A percentile compares a stretch with the other conserved stretches of the same genome.
These are phyloP conservation scores for Actenoides lindsayi DNA, from an alignment of 2,113 vertebrate genomes.

Conservation along the genomic window DNA sequence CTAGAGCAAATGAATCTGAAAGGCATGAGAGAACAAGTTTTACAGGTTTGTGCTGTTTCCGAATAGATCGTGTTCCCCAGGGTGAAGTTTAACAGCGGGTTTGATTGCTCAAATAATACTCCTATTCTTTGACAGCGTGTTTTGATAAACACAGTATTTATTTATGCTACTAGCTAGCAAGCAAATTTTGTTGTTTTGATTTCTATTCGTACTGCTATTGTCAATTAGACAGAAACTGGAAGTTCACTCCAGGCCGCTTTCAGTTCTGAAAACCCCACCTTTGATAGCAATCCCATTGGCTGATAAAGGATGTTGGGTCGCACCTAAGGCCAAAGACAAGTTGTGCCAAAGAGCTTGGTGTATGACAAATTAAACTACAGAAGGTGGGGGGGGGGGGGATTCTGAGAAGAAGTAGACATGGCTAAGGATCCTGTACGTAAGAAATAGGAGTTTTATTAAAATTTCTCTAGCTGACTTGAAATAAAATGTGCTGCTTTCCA, in stretches of 20 bases:
- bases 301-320: background rate
- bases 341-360: background rate
- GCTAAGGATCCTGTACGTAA: background rate
- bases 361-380: background rate
- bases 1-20: background rate
- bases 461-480: background rate
- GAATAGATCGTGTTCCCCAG: background rate
- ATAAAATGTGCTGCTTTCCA: background rate
- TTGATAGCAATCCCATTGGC: background rate
- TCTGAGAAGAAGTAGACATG: background rate
- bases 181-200: background rate
- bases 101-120: background rate
- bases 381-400: too few species aligned
- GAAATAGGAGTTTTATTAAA: background rate
- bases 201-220: background rate
- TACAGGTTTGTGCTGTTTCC: background rate
- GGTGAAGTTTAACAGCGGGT: background rate
- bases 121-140: background rate
- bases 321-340: background rate
- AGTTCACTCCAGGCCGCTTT: background rate
- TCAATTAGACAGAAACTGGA: background rate
- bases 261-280: background rate
- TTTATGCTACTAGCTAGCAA: background rate
- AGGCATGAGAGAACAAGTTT: fast-evolving
- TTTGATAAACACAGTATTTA: background rate